Evolutionary conservation across 2,888 invertebrate species (phyloP), one percentile per base, ranked within the genome.

Genomic region (Chesias legatella): DNA sequence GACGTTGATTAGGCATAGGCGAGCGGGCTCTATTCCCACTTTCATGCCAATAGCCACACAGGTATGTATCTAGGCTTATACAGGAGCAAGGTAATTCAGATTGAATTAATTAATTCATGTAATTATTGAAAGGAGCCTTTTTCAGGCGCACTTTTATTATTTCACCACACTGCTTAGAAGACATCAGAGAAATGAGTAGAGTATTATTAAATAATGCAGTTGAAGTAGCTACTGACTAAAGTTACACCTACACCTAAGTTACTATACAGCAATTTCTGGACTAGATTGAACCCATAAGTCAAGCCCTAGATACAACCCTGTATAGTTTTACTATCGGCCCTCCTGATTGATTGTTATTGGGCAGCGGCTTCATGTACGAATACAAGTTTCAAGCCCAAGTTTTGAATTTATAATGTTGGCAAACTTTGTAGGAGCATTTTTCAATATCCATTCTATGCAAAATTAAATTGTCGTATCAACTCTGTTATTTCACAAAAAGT

Each of bases 311-410:
- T 35, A 7, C 44, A 11, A 0, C 23, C 39, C 44, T 44, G 39
- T 44, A n/a, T n/a, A 23, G 24, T 35, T 34, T 28, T 31, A 27
- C 32, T 44, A 44, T 39, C 44, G 63, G 62, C 59, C 61, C 59
- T 56, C 63, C 75, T 75, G 79, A 81, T 81, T 79, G 79, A 77
- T 78, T 79, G 74, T 72, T 79, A 73, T 78, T 73, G 73, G 54
- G 39, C 39, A 44, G 39, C 39, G 34, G 39, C n/a, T 28, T 39
- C 43, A 43, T 44, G n/a, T 22, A 44, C 31, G 31, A 35, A 39
- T 49, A 34, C 43, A 39, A 44, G 47, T 39, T 34, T 28, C 38
- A 37, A 43, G 37, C 43, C 36, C 43, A 48, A 51, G 48, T 49
- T 54, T 43, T 51, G 40, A 54, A 54, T 51, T 46, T 51, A 43